Conservation (phyloP, 64 coral and sea anemone genomes). For the Orbicella faveolata region DNA sequence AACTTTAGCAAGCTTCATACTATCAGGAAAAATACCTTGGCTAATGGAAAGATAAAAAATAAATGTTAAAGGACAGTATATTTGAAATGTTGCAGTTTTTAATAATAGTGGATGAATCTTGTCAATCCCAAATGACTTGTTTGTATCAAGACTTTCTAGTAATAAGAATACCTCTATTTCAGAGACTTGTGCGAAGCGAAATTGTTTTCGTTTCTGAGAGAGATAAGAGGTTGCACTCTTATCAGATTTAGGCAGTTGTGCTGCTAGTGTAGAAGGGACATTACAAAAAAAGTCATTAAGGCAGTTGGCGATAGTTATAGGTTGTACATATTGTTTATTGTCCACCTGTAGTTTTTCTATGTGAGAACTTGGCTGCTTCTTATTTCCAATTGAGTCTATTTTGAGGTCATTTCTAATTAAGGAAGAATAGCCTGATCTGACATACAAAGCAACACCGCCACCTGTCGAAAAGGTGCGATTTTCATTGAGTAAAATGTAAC, state of each 20-base stretch:
- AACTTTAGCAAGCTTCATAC: conserved; percentile 49
- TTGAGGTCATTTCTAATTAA: too few relatives aligned
- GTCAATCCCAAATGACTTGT: conserved; percentile 23
- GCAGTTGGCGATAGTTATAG: conserved; percentile 53
- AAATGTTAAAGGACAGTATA: conserved; percentile 36
- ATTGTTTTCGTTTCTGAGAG: conserved; percentile 16
- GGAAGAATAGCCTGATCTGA: too few relatives aligned
- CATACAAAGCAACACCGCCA: too few relatives aligned
- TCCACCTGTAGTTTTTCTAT: conserved; percentile 24
- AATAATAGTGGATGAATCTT: conserved; percentile 41
- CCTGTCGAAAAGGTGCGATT: too few relatives aligned
- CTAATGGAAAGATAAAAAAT: conserved; percentile 55
- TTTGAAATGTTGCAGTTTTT: conserved; percentile 38
- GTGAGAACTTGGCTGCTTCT: conserved; percentile 43
- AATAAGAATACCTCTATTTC: conserved; percentile 27
- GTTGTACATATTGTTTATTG: conserved; percentile 25
- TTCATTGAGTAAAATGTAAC: too few relatives aligned
- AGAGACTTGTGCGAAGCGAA: conserved; percentile 15
- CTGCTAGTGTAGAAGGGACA: conserved; percentile 46
- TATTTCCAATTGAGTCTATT: background rate
- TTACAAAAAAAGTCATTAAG: conserved; percentile 36
- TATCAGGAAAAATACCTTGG: conserved; percentile 38
- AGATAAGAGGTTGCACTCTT: conserved; percentile 19
- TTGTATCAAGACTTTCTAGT: conserved; percentile 7
- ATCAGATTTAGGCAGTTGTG: conserved; percentile 46